phyloP scores from a whole-genome alignment of 2,113 vertebrate species.

The Peromyscus californicus region DNA sequence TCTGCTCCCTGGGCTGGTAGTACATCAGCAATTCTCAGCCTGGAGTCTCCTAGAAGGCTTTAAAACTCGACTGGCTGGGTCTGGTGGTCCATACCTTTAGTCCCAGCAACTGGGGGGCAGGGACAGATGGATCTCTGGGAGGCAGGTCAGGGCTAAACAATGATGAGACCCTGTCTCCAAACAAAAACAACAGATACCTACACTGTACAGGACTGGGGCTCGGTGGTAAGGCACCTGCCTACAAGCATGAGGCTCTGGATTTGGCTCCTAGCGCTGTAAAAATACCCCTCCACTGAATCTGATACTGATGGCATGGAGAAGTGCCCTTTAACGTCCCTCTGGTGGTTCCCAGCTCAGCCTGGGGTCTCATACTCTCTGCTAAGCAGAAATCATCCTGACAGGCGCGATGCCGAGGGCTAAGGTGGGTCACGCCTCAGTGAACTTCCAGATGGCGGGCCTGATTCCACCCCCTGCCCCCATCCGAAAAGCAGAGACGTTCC shows the following conservation, averaged over 20 bases:
- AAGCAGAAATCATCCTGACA: not conserved
- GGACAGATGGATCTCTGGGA: not conserved
- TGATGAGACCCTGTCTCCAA: not conserved
- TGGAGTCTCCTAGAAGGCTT: not conserved
- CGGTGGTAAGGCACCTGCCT: no score
- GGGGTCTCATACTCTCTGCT: no score
- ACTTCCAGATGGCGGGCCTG: not conserved
- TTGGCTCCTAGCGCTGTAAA: not conserved
- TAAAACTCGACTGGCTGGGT: not conserved
- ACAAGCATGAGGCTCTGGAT: not conserved
- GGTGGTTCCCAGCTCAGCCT: not conserved
- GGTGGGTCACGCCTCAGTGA: no score
- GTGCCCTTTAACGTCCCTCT: no score
- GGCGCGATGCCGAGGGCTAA: no score
- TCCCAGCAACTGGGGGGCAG: not conserved
- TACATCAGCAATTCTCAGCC: not conserved
- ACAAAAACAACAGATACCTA: not conserved
- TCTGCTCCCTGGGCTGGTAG: not conserved
- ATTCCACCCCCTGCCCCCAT: not conserved
- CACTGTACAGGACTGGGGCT: not conserved
- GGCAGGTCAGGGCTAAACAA: not conserved
- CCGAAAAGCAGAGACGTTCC: not conserved
- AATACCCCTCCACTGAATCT: not conserved
- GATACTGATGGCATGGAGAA: not conserved
- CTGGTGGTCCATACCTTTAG: not conserved